These are phyloP conservation scores for Formica exsecta DNA, from an alignment of 1,140 invertebrate species.

Conservation along the genomic window DNA sequence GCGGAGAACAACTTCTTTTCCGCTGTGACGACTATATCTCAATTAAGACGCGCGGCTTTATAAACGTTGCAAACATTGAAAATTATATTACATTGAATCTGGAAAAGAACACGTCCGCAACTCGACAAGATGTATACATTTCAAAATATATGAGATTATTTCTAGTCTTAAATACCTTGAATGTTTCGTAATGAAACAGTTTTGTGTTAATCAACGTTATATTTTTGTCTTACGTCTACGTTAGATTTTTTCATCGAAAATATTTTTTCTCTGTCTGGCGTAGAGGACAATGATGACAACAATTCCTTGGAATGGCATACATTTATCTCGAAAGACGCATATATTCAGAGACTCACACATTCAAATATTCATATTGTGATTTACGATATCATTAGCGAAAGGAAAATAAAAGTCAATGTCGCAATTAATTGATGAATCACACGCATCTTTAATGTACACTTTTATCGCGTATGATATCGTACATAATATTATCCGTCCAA, in stretches of 20 bases:
- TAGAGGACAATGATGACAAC: constrained; percentile 43
- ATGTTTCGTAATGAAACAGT: neutral
- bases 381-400: neutral
- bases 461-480: constrained; percentile 14
- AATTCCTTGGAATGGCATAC: neutral
- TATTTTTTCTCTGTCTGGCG: neutral
- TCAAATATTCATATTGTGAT: constrained; percentile 32
- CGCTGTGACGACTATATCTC: neutral
- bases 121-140: neutral
- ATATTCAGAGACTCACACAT: neutral
- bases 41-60: neutral
- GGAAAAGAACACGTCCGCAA: neutral
- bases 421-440: neutral
- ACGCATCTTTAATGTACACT: neutral
- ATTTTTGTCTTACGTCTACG: too few species aligned
- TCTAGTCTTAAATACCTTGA: neutral
- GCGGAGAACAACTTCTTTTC: neutral
- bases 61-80: neutral
- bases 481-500: neutral
- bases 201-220: too few species aligned
- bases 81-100: constrained; percentile 10
- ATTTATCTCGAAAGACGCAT: neutral
- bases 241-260: constrained; percentile 9
- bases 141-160: neutral
- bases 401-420: constrained; percentile 8